These are phyloP conservation scores for Heteractis magnifica DNA, from an alignment of 92 coral and sea anemone genomes.

Conservation along the genomic window DNA sequence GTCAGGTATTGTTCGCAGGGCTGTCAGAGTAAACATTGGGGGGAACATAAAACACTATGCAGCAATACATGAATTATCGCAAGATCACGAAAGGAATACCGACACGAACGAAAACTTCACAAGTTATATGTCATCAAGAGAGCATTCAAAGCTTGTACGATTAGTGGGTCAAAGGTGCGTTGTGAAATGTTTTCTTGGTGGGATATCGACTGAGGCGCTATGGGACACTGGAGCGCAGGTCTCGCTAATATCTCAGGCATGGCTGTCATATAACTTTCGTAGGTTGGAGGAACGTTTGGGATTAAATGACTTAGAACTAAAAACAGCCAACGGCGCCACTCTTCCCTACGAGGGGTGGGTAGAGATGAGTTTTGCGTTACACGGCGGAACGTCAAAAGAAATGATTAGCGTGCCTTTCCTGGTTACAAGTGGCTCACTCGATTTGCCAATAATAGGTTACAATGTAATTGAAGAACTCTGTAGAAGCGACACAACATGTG, in stretches of 20 bases:
- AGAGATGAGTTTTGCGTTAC: constrained; percentile 31
- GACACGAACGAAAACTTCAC: constrained; percentile 4
- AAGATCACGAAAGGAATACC: not conserved
- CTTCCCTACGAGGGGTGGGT: constrained; percentile 60
- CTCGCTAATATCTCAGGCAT: constrained; percentile 42
- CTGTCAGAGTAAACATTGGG: constrained; percentile 59
- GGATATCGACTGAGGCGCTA: constrained; percentile 36
- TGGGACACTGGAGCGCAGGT: constrained; percentile 73
- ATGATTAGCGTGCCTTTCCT: constrained; percentile 48
- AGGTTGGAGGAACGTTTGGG: constrained; percentile 47
- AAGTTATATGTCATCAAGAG: constrained; percentile 58
- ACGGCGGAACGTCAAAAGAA: constrained; percentile 26
- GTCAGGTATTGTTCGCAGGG: constrained; percentile 53
- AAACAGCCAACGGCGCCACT: constrained; percentile 53
- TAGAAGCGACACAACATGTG: not conserved
- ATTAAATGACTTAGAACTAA: constrained; percentile 43
- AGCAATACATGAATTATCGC: not conserved
- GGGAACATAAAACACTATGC: too few species aligned
- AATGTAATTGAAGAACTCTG: constrained; percentile 35
- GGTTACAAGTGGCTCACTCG: constrained; percentile 28
- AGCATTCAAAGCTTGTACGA: constrained; percentile 49
- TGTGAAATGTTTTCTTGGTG: constrained; percentile 45
- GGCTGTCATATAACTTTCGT: constrained; percentile 38
- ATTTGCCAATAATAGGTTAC: constrained; percentile 39
- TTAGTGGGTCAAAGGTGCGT: constrained; percentile 54